These are phyloP conservation scores for Polylopha cassiicola DNA, from an alignment of 2,888 invertebrate species.

Conservation along the genomic window DNA sequence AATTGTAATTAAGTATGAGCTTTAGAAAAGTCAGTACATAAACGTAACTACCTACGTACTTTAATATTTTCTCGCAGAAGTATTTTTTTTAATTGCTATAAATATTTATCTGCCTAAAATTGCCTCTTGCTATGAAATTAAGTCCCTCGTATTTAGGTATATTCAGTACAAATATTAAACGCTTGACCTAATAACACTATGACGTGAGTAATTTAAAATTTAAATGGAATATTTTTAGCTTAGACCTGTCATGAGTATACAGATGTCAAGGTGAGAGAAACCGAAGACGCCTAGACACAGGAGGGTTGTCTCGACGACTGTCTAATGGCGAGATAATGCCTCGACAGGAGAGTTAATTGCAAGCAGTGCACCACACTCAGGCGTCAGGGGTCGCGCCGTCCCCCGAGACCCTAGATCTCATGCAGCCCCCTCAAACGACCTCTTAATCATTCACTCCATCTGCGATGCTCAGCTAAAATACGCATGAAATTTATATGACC, in stretches of 20 bases:
- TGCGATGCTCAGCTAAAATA: constrained; percentile 53
- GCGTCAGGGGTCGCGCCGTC: constrained; percentile 45
- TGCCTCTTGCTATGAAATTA: constrained; percentile 16
- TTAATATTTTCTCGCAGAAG: constrained; percentile 9
- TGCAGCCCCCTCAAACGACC: constrained; percentile 39
- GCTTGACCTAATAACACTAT: too few relatives aligned
- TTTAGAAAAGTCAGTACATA: too few relatives aligned
- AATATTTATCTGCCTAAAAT: constrained; percentile 8
- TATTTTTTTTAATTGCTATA: constrained; percentile 1
- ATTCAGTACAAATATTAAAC: too few relatives aligned
- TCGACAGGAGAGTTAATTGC: constrained; percentile 71
- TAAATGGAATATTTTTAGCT: too few relatives aligned
- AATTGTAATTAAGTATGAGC: too few relatives aligned
- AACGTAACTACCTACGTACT: constrained; percentile 31
- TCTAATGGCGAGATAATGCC: constrained; percentile 65
- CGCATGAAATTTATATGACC: constrained; percentile 71
- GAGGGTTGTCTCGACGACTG: constrained; percentile 25
- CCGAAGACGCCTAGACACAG: not conserved
- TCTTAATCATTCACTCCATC: constrained; percentile 72
- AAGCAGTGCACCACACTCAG: constrained; percentile 63
- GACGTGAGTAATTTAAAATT: too few relatives aligned
- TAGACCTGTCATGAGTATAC: too few relatives aligned
- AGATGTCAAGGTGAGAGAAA: constrained; percentile 1
- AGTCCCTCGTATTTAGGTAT: too few relatives aligned
- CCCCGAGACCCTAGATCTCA: constrained; percentile 42